phyloP scores from a whole-genome alignment of 2,888 invertebrate genomes.

The Pristionchus entomophagus region DNA sequence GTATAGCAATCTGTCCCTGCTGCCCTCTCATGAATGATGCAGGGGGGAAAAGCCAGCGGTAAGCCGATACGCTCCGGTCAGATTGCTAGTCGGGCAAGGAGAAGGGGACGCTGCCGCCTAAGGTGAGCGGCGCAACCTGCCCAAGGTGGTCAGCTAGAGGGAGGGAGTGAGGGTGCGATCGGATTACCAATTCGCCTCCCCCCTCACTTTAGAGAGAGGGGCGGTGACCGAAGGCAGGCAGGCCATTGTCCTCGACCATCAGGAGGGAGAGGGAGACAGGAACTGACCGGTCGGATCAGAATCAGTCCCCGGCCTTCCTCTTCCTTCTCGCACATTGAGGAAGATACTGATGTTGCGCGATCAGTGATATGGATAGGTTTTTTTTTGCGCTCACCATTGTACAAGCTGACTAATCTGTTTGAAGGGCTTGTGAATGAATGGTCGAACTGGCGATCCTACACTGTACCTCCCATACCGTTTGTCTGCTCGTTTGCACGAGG shows the following conservation, averaged over 20 bases:
- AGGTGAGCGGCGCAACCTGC: background rate
- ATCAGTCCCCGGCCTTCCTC: background rate
- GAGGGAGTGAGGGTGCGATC: background rate
- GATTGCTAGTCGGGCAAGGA: no score
- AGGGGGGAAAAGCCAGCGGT: background rate
- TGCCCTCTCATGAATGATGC: background rate
- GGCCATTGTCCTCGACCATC: background rate
- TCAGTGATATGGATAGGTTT: no score
- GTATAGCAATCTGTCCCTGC: constrained; percentile 25
- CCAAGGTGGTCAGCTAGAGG: background rate
- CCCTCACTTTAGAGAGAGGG: constrained; percentile 10
- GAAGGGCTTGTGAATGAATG: no score
- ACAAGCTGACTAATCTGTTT: no score
- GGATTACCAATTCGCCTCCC: constrained; percentile 15
- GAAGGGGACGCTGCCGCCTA: no score
- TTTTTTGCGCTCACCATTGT: no score
- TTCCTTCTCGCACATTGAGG: no score
- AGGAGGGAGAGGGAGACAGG: background rate
- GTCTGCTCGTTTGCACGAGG: background rate
- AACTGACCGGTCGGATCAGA: constrained; percentile 10
- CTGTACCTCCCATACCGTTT: no score
- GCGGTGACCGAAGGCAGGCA: constrained; percentile 9
- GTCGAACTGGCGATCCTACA: no score
- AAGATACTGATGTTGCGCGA: no score
- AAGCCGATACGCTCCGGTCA: background rate